phyloP scores from a whole-genome alignment of 2,113 vertebrate species.

The Sylvia atricapilla region DNA sequence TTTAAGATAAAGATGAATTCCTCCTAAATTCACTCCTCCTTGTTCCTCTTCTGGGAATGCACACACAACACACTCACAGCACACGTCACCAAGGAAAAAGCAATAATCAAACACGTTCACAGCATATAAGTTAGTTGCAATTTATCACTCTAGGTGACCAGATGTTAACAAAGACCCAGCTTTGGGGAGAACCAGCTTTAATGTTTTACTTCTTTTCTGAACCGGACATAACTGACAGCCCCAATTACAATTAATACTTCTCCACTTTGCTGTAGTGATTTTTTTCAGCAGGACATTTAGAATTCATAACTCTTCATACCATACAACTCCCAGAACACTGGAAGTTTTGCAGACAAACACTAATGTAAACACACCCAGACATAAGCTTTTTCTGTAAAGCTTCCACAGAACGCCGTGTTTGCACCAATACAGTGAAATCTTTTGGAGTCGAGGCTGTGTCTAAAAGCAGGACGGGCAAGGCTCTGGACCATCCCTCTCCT shows the following conservation, averaged over 20 bases:
- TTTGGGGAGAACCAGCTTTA: background rate
- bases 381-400: background rate
- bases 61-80: rapidly evolving
- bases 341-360: background rate
- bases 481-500: too few species aligned
- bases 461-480: background rate
- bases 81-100: background rate
- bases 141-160: background rate
- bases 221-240: background rate
- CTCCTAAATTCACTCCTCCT: background rate
- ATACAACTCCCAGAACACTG: background rate
- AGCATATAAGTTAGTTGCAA: background rate
- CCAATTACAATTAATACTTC: background rate
- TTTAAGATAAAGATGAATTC: constrained; percentile 13
- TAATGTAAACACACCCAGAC: background rate
- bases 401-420: background rate
- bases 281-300: background rate
- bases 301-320: background rate
- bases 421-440: background rate
- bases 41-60: background rate
- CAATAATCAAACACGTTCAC: background rate
- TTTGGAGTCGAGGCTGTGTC: background rate
- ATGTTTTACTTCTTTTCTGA: background rate
- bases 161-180: background rate
- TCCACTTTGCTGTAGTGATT: background rate